phyloP scores from a whole-genome alignment of 2,888 invertebrate species.

The Hofmannophila pseudospretella region DNA sequence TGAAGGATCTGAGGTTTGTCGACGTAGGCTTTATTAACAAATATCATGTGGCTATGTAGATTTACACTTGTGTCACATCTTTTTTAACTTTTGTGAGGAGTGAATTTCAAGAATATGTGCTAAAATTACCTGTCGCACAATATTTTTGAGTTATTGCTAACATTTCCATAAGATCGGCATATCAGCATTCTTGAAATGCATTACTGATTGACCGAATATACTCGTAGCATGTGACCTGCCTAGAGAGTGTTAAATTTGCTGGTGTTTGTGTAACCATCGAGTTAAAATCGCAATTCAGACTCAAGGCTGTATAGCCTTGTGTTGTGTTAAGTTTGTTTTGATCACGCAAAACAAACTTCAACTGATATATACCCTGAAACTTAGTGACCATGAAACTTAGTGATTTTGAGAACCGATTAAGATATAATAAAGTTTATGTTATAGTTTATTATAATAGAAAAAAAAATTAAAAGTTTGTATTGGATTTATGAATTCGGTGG shows the following conservation, averaged over 20 bases:
- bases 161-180: constrained; percentile 3
- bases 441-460: no score
- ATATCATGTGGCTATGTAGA: constrained; percentile 32
- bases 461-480: neutral
- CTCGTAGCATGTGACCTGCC: constrained; percentile 32
- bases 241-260: constrained; percentile 10
- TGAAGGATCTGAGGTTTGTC: constrained; percentile 74
- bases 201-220: constrained; percentile 12
- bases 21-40: constrained; percentile 43
- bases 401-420: no score
- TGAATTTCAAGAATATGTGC: constrained; percentile 38
- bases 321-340: no score
- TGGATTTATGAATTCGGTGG: constrained; percentile 3
- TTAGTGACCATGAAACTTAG: no score
- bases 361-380: no score
- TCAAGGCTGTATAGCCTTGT: neutral
- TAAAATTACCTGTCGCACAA: constrained; percentile 13
- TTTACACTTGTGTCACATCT: constrained; percentile 26
- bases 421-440: no score
- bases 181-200: constrained; percentile 39
- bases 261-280: constrained; percentile 8
- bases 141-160: neutral
- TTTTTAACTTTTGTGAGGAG: constrained; percentile 19
- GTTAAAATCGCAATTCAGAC: constrained; percentile 2
- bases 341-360: no score